These are phyloP conservation scores for Engystomops pustulosus DNA, from an alignment of 2,113 vertebrate species.

Conservation along the genomic window DNA sequence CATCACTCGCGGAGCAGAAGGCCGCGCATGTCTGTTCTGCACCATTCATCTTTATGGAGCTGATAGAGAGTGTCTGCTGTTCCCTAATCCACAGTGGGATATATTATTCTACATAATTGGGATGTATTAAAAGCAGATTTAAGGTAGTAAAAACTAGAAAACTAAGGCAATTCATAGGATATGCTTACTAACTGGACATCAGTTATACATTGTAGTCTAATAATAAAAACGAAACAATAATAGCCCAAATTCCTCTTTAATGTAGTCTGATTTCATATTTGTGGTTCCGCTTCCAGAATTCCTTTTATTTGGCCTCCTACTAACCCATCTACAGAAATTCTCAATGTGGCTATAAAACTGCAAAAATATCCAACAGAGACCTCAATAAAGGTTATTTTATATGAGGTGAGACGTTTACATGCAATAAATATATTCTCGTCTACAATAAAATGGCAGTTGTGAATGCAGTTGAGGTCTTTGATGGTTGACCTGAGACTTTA, in stretches of 20 bases:
- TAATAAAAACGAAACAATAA: too few species aligned
- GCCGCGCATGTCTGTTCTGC: too few species aligned
- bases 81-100: too few species aligned
- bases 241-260: background rate
- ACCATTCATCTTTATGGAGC: too few species aligned
- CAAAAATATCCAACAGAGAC: background rate
- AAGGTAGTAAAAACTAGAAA: too few species aligned
- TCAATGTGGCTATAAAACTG: background rate
- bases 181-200: too few species aligned
- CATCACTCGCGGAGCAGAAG: too few species aligned
- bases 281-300: background rate
- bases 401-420: background rate
- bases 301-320: background rate
- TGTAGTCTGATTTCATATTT: background rate
- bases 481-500: background rate
- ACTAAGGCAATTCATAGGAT: too few species aligned
- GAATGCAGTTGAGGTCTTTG: background rate
- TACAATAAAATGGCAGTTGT: background rate
- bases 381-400: conserved; percentile 1
- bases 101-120: too few species aligned
- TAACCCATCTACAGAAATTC: background rate
- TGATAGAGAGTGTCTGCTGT: too few species aligned
- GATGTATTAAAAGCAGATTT: too few species aligned
- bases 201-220: too few species aligned
- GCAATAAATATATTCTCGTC: conserved; percentile 1